These are phyloP conservation scores for Ophioderma brevispina DNA, from an alignment of 35 echinoderm and acorn worm genomes.

Conservation along the genomic window DNA sequence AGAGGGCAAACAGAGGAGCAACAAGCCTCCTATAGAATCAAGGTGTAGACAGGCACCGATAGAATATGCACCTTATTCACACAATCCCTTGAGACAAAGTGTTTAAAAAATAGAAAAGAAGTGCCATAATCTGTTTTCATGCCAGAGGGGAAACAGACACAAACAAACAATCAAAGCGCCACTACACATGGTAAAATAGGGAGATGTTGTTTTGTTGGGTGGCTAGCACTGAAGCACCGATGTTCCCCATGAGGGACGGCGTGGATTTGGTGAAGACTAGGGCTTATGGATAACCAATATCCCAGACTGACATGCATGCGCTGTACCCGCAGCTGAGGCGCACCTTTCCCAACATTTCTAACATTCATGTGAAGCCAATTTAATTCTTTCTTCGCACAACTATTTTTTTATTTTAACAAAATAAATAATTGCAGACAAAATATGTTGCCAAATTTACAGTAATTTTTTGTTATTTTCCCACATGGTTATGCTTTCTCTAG, in stretches of 20 bases:
- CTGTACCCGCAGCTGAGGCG: too few relatives aligned
- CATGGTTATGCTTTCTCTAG: too few relatives aligned
- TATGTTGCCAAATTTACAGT: too few relatives aligned
- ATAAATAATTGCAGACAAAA: too few relatives aligned
- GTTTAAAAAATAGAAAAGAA: slow-evolving; percentile 8
- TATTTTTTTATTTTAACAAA: too few relatives aligned
- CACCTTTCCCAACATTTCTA: too few relatives aligned
- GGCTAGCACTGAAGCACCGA: background rate
- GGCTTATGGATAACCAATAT: background rate
- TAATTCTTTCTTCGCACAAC: too few relatives aligned
- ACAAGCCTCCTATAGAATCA: background rate
- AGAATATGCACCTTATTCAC: background rate
- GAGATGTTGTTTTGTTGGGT: background rate
- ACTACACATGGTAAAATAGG: background rate
- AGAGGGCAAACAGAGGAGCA: background rate
- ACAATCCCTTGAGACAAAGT: background rate
- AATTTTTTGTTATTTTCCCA: too few relatives aligned
- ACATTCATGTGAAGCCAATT: too few relatives aligned
- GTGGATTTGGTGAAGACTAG: background rate
- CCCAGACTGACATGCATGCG: background rate
- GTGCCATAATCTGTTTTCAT: slow-evolving; percentile 7
- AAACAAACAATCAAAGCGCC: background rate
- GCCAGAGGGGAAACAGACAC: background rate
- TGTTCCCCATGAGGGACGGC: background rate
- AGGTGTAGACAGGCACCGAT: background rate